Conservation (phyloP, 2,888 invertebrate species). For the Drosophila yooni region DNA sequence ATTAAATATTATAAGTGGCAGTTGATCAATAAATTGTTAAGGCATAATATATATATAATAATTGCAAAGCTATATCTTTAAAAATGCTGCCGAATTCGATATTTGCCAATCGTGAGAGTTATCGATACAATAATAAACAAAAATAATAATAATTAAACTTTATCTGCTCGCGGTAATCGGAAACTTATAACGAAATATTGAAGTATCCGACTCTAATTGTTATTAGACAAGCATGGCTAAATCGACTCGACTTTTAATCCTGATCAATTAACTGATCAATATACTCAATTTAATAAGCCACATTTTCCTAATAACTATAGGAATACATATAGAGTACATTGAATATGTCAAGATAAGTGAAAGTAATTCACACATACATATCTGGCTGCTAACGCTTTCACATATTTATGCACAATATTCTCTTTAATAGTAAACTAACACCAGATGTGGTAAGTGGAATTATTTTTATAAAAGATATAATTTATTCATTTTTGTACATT, state of each 20-base stretch:
- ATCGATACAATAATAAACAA: neutral
- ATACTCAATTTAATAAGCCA: neutral
- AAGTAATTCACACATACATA: neutral
- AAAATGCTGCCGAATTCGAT: neutral
- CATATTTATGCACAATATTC: neutral
- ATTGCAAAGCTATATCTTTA: no score
- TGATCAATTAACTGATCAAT: neutral
- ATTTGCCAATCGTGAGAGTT: neutral
- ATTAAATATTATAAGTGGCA: no score
- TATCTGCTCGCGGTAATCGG: no score
- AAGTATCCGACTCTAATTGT: neutral
- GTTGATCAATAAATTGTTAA: no score
- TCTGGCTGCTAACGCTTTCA: neutral
- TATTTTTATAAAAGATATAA: neutral
- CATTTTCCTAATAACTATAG: neutral
- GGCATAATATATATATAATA: no score
- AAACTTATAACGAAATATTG: neutral
- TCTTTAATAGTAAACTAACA: neutral
- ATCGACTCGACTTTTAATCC: neutral
- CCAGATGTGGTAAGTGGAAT: neutral
- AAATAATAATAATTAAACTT: neutral
- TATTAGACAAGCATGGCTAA: neutral
- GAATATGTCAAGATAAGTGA: slow-evolving; percentile 5
- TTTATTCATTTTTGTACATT: neutral
- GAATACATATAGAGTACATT: no score